Base-by-base conservation (phyloP, 2,113 vertebrate genomes). In the Periophthalmodon schlosseri region DNA sequence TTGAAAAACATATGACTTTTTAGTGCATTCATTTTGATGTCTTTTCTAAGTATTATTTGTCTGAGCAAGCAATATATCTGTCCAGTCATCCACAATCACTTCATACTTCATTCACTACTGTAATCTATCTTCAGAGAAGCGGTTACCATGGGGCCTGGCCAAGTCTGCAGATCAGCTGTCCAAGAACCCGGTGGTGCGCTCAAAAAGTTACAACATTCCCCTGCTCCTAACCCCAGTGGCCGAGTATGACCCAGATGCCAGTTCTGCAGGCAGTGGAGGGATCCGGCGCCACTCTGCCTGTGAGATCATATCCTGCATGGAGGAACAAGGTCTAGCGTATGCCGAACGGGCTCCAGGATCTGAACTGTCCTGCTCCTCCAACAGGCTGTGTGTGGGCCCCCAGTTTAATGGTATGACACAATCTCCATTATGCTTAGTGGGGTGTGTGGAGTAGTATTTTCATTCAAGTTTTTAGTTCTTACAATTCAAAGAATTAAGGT, bases 161-260 rank as follows among this genome's bases (percentile, higher is more conserved):
- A 97, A 95, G 75, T 91, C 96, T 0, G 94, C 92, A 0, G 97
- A 99, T 10, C 76, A 94, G 70, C 84, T 91, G 0, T 91, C 94
- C 75, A 97, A 95, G 92, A 99, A 96, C 84, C 96, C 97, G 0
- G 97, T 99, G 82, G 96, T 98, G 75, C 94, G 97, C 14, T 99
- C 97, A 0, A 98, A 96, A 88, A 99, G 97, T 89, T 99, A 99
- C 93, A 99, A 99, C 77, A 97, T 97, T 0, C 97, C 97, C 54
- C 76, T 92, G 0, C 91, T 98, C 90, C 94, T 99, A 88, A 98
- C 96, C 0, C 97, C 97, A 0, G 97, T 99, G 80, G 97, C 94
- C 0, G 97, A 99, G 91, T 98, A 97, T 0, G 97, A 99, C 81
- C 92, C 93, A 0, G 97, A 99, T 85, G 88, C 88, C 65, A 81